A percentile compares a stretch with the other conserved stretches of the same genome.
Conservation (phyloP, 2,888 invertebrate genomes). For the Napeogenes sylphis region DNA sequence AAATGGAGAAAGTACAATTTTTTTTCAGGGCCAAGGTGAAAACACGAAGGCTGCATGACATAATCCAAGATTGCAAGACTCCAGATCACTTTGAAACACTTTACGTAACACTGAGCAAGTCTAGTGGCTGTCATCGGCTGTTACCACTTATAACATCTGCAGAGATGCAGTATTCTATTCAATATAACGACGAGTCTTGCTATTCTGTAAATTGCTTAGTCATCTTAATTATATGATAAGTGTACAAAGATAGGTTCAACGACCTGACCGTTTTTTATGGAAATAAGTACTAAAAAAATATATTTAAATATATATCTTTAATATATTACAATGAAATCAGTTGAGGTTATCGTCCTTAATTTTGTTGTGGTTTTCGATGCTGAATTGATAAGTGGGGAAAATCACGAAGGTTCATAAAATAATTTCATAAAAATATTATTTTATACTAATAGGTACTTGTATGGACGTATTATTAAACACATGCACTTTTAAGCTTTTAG, state of each 20-base stretch:
- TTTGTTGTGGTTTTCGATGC: neutral
- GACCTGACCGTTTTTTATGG: no score
- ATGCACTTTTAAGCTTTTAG: no score
- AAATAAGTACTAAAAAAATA: no score
- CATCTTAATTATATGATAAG: no score
- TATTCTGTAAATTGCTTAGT: neutral
- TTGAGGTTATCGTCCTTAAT: conserved; percentile 11
- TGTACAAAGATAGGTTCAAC: no score
- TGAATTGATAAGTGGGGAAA: neutral
- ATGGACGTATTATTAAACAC: no score
- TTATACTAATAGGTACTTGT: no score
- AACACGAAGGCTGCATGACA: conserved; percentile 15
- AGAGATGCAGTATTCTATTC: conserved; percentile 13
- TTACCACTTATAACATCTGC: conserved; percentile 9
- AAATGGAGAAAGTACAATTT: neutral
- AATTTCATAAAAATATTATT: neutral
- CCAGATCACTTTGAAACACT: conserved; percentile 28
- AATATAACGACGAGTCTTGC: conserved; percentile 7
- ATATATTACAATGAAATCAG: conserved; percentile 11
- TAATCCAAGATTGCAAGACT: conserved; percentile 18
- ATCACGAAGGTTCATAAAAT: neutral
- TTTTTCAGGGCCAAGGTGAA: conserved; percentile 20
- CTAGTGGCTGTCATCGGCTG: conserved; percentile 13
- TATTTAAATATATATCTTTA: neutral
- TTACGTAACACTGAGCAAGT: conserved; percentile 35